Evolutionary conservation across 1,140 invertebrate species (phyloP).

Genomic region (Homalodisca vitripennis): DNA sequence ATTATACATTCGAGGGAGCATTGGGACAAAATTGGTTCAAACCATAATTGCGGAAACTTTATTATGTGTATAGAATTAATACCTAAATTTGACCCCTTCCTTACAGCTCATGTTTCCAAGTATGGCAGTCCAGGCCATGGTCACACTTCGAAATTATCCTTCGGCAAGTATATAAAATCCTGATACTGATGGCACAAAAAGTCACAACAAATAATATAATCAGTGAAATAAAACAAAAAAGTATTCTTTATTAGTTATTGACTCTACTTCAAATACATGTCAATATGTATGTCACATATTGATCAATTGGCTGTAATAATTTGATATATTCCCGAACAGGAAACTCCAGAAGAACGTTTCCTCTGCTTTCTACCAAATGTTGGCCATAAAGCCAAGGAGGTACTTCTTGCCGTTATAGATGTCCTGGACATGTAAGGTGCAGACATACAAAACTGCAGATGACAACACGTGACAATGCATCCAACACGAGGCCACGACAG

Average conservation of each 20-base stretch:
- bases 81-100: not conserved
- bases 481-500: too few relatives aligned
- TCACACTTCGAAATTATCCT: not conserved
- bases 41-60: not conserved
- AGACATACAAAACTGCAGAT: not conserved
- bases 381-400: not conserved
- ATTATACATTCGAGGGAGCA: not conserved
- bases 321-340: not conserved
- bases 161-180: not conserved
- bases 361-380: conserved; percentile 4
- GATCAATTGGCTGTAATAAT: not conserved
- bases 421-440: not conserved
- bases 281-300: not conserved
- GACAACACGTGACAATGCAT: too few relatives aligned
- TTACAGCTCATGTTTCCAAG: not conserved
- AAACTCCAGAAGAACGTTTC: not conserved
- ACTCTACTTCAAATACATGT: not conserved
- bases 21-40: not conserved
- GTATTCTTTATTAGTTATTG: not conserved
- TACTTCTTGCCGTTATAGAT: not conserved
- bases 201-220: not conserved
- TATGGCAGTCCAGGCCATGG: not conserved
- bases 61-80: not conserved
- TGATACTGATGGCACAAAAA: not conserved
- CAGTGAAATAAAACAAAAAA: not conserved